Evolutionary conservation across 2,888 invertebrate genomes (phyloP), one percentile per base, ranked within the genome.

Genomic region (Chesias legatella): DNA sequence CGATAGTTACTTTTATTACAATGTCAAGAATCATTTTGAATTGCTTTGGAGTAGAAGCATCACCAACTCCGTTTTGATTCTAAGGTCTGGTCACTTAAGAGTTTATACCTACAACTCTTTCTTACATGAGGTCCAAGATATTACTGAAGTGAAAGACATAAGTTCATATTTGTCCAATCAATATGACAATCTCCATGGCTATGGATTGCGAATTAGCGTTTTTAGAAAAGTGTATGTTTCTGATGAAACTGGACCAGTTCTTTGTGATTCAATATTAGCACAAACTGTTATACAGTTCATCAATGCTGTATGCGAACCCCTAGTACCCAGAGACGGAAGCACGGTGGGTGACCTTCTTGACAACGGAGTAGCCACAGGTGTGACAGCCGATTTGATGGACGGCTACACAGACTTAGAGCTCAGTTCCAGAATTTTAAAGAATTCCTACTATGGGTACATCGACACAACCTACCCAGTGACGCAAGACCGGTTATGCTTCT

Each of bases 401-500:
- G 79, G 80, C 4, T 90, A 90, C 30, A 73, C 89, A 0, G 91
- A 91, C 43, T 56, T 91, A 9, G 89, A 90, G 43, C 58, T 90
- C 5, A 90, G 79, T 47, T 84, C 90, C 0, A 70, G 91, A 36
- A 90, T 91, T 28, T 66, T 91, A 3, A 82, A 89, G 37, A 79
- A 81, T 32, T 74, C 80, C 0, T 90, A 88, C 49, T 75, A 81
- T 8, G 82, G 82, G 1, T 79, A 77, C 33, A 85, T 89, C 8
- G 91, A 91, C 40, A 78, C 79, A 1, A 89, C 90, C 0, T 80
- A 88, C 33, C 89, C 90, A 1, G 69, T 90, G 4, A 70, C 61
- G 6, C 88, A 90, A 44, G 90, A 91, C 45, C 88, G 88, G 54
- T 53, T 91, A 6, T 91, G 91, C 58, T 89, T 91, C 33, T 50